These are phyloP conservation scores for Drosophila ezoana DNA, from an alignment of 2,888 invertebrate genomes.

Conservation along the genomic window DNA sequence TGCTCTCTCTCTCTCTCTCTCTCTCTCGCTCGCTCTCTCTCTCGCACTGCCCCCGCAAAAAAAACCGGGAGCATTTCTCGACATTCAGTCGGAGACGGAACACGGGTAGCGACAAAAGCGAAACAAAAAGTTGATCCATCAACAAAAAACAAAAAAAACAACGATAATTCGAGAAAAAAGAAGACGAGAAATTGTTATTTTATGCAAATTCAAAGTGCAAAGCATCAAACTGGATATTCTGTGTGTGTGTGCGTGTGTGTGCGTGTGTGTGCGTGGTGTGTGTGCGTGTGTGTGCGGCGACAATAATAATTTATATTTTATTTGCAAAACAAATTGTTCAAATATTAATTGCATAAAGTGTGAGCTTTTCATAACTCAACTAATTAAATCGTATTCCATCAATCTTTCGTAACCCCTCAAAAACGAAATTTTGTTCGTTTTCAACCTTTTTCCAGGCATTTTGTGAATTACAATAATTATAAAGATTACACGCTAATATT, in stretches of 20 bases:
- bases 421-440: neutral
- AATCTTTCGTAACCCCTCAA: neutral
- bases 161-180: constrained; percentile 17
- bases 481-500: neutral
- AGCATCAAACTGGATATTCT: constrained; percentile 46
- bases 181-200: constrained; percentile 42
- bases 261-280: constrained; percentile 18
- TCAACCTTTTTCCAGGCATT: neutral
- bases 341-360: constrained; percentile 54
- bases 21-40: constrained; percentile 22
- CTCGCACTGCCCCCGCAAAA: constrained; percentile 17
- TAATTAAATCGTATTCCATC: constrained; percentile 21
- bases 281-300: constrained; percentile 29
- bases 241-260: constrained; percentile 14
- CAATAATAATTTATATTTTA: constrained; percentile 52
- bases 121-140: constrained; percentile 15
- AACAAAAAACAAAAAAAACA: constrained; percentile 11
- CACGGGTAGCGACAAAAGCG: constrained; percentile 60
- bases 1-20: neutral
- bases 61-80: constrained; percentile 28
- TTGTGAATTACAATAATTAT: neutral
- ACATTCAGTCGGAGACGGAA: constrained; percentile 53
- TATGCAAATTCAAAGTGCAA: constrained; percentile 66
- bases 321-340: constrained; percentile 44
- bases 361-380: constrained; percentile 27